phyloP scores from a whole-genome alignment of 2,113 vertebrate species.

The Capreolus pygargus region DNA sequence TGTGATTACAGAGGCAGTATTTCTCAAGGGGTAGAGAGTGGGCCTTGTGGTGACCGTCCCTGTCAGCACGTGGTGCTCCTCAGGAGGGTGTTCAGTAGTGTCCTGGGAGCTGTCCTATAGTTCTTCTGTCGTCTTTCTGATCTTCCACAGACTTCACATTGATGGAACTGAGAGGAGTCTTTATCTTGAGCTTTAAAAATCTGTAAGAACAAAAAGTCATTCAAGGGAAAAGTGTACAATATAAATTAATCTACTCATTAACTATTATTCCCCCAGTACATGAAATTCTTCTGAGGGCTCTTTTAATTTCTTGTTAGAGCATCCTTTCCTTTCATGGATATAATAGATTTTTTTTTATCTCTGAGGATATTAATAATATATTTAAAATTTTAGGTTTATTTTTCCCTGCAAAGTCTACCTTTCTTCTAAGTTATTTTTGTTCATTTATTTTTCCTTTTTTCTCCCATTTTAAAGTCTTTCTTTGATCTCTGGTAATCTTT shows the following conservation, averaged over 20 bases:
- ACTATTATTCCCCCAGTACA: not conserved
- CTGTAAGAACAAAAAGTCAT: not conserved
- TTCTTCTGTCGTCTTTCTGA: not conserved
- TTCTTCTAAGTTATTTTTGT: not conserved
- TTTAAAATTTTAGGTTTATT: conserved; percentile 19
- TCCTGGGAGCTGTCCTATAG: not conserved
- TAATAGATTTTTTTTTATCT: not conserved
- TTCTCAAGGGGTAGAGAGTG: not conserved
- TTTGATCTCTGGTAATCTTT: not conserved
- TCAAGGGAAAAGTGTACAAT: not conserved
- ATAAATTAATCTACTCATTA: not conserved
- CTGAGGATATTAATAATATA: not conserved
- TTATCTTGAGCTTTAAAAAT: not conserved
- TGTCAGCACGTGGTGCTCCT: not conserved
- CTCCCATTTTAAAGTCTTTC: not conserved
- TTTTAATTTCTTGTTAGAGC: not conserved
- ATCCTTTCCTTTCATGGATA: not conserved
- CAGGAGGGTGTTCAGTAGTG: too few relatives aligned
- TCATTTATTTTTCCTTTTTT: not conserved
- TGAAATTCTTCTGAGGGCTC: not conserved
- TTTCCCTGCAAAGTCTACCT: not conserved
- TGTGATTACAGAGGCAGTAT: not conserved
- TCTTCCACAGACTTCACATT: not conserved
- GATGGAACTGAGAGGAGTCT: not conserved
- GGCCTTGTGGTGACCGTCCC: not conserved